phyloP scores from a whole-genome alignment of 1,140 invertebrate species.

The Nautilus pompilius region DNA sequence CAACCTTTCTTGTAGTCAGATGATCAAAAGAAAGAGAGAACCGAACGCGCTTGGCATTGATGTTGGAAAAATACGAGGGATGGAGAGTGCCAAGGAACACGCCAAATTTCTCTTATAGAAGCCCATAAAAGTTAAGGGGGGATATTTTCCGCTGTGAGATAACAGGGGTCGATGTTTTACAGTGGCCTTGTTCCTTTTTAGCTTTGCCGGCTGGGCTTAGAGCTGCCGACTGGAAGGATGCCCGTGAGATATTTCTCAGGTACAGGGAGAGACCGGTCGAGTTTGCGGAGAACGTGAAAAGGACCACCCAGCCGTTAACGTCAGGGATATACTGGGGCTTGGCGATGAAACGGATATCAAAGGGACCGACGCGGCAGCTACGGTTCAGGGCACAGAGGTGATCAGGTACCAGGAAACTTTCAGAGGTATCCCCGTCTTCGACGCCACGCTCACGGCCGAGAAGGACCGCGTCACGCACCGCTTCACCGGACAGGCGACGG shows the following conservation, averaged over 20 bases:
- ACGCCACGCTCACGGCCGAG: constrained; percentile 7
- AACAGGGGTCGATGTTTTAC: not conserved
- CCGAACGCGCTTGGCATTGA: too few species aligned
- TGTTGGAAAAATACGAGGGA: too few species aligned
- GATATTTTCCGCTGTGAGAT: not conserved
- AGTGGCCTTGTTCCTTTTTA: not conserved
- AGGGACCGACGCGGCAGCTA: not conserved
- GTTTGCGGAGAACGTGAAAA: not conserved
- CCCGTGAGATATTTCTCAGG: not conserved
- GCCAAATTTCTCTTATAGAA: not conserved
- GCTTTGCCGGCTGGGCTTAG: not conserved
- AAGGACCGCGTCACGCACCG: constrained; percentile 3
- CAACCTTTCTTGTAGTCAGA: too few species aligned
- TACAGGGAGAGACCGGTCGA: not conserved
- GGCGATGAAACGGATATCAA: not conserved
- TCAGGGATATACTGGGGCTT: not conserved
- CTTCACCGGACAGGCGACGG: constrained; percentile 13
- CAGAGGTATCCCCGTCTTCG: constrained; percentile 14
- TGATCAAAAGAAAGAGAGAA: too few species aligned
- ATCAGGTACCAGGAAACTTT: constrained; percentile 18
- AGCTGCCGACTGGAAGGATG: not conserved
- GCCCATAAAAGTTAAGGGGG: not conserved
- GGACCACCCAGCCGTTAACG: not conserved
- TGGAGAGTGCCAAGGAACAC: too few species aligned
- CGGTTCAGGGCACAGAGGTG: constrained; percentile 13